A percentile compares a stretch with the other conserved stretches of the same genome.
These are phyloP conservation scores for Temnothorax unifasciatus DNA, from an alignment of 2,888 invertebrate genomes.

Conservation along the genomic window DNA sequence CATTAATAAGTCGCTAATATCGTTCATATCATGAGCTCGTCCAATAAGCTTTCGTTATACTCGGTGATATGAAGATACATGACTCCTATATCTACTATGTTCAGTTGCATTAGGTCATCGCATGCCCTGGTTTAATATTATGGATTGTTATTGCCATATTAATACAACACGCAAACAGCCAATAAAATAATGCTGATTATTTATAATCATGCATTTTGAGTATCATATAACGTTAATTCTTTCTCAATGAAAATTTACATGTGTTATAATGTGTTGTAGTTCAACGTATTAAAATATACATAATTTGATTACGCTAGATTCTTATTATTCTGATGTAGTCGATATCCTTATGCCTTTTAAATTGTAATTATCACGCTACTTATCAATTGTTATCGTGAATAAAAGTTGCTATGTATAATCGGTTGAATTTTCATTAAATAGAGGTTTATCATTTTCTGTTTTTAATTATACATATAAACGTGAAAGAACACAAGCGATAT, in stretches of 20 bases:
- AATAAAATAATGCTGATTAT: constrained; percentile 5
- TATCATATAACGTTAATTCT: background rate
- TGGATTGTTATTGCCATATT: constrained; percentile 28
- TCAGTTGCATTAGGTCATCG: constrained; percentile 26
- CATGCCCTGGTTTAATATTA: constrained; percentile 37
- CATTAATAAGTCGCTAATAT: constrained; percentile 40
- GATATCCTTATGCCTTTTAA: background rate
- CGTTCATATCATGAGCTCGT: constrained; percentile 13
- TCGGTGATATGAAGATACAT: constrained; percentile 29
- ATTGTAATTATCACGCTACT: background rate
- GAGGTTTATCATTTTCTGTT: background rate
- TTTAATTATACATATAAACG: background rate
- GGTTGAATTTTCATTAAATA: background rate
- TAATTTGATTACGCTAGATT: background rate
- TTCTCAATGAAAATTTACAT: background rate
- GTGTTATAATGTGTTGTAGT: background rate
- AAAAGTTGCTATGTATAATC: background rate
- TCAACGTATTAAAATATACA: background rate
- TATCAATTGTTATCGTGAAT: background rate
- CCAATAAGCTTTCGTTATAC: constrained; percentile 37
- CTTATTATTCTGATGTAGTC: background rate
- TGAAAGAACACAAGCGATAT: background rate
- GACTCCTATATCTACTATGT: constrained; percentile 19
- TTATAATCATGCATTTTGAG: background rate
- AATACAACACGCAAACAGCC: background rate